Conservation (phyloP, 2,888 invertebrate species). For the Pterostichus niger region DNA sequence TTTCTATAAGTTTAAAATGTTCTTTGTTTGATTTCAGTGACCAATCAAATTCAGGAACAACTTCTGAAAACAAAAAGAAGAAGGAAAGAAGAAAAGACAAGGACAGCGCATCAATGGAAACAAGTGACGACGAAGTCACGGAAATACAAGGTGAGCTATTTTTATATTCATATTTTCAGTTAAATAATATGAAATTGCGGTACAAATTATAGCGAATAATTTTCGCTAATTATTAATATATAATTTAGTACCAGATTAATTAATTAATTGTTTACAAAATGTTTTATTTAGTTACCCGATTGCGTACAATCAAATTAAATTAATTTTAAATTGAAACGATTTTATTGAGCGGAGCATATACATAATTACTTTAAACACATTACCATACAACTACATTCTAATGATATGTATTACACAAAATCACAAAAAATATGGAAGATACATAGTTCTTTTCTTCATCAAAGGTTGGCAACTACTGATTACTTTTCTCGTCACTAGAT, state of each 20-base stretch:
- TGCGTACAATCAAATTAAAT: background rate
- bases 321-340: slow-evolving; percentile 29
- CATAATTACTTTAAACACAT: slow-evolving; percentile 27
- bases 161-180: background rate
- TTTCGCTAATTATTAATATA: slow-evolving; percentile 51
- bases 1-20: background rate
- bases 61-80: slow-evolving; percentile 81
- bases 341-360: slow-evolving; percentile 13
- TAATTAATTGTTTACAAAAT: slow-evolving; percentile 59
- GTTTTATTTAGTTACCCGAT: slow-evolving; percentile 48
- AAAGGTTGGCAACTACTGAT: slow-evolving; percentile 71
- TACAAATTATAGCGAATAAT: slow-evolving; percentile 25
- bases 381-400: slow-evolving; percentile 19
- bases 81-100: slow-evolving; percentile 81
- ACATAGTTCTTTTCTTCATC: background rate
- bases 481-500: slow-evolving; percentile 69
- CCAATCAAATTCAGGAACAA: slow-evolving; percentile 72
- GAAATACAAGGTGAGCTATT: slow-evolving; percentile 80
- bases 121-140: slow-evolving; percentile 79
- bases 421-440: slow-evolving; percentile 33
- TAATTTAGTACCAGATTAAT: slow-evolving; percentile 50
- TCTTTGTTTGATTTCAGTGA: slow-evolving; percentile 73
- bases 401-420: slow-evolving; percentile 61
- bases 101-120: slow-evolving; percentile 79
- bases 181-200: slow-evolving; percentile 1